These are phyloP conservation scores for Tonatia bakeri DNA, from an alignment of 2,113 vertebrate genomes.

Conservation along the genomic window DNA sequence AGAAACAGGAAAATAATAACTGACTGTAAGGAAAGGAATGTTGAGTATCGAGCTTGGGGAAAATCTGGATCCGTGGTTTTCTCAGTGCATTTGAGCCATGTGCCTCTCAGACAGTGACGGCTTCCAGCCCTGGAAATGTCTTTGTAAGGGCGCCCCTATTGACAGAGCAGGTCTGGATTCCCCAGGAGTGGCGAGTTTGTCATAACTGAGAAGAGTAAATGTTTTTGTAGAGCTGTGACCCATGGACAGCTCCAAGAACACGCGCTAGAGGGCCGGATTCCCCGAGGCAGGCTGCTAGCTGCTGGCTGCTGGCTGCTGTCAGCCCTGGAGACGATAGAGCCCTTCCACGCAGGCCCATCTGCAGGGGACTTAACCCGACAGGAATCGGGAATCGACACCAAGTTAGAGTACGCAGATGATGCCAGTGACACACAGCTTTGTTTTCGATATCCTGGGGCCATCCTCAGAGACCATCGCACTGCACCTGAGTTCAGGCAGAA, in stretches of 20 bases:
- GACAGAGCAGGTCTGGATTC: slow-evolving; percentile 69
- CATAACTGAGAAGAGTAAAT: slow-evolving; percentile 76
- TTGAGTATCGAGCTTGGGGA: slow-evolving; percentile 42
- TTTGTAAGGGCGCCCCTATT: slow-evolving; percentile 63
- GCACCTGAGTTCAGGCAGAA: not conserved
- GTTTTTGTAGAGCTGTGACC: slow-evolving; percentile 83
- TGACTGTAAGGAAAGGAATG: slow-evolving; percentile 56
- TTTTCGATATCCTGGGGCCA: not conserved
- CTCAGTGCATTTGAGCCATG: slow-evolving; percentile 52
- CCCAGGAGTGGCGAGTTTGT: slow-evolving; percentile 75
- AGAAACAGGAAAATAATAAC: not conserved
- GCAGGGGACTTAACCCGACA: not conserved
- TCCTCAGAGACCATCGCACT: not conserved
- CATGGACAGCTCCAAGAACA: slow-evolving; percentile 66
- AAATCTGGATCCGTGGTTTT: slow-evolving; percentile 62
- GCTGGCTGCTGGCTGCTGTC: slow-evolving; percentile 11
- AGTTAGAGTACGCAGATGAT: not conserved
- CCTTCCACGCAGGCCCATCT: not conserved
- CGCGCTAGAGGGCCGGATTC: slow-evolving; percentile 65
- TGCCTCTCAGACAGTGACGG: slow-evolving; percentile 61
- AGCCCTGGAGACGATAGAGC: not conserved
- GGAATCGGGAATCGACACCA: not conserved
- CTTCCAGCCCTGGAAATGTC: slow-evolving; percentile 56
- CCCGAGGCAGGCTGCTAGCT: not conserved
- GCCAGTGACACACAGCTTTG: not conserved